phyloP scores from a whole-genome alignment of 1,140 invertebrate species.

The Phymorhynchus buccinoides region DNA sequence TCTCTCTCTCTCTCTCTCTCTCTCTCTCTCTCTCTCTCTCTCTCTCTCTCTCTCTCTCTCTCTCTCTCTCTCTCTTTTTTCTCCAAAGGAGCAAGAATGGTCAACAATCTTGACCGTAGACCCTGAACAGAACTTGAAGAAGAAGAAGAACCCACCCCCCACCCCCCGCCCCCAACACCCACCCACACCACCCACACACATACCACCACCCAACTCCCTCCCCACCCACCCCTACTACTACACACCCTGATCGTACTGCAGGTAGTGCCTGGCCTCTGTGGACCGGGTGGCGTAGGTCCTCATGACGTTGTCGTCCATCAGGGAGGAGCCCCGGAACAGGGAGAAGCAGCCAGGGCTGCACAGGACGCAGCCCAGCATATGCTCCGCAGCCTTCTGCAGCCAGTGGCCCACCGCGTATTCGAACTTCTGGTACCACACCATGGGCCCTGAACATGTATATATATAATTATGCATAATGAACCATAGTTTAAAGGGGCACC shows the following conservation, averaged over 20 bases:
- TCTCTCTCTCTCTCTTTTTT: background rate
- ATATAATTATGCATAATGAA: too few relatives aligned
- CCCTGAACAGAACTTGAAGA: too few relatives aligned
- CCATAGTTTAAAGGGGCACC: too few relatives aligned
- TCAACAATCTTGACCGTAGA: too few relatives aligned
- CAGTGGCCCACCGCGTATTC: slow-evolving; percentile 81
- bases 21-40: background rate
- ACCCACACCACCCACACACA: background rate
- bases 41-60: background rate
- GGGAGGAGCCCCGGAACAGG: slow-evolving; percentile 76
- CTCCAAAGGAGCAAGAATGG: background rate
- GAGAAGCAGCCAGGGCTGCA: slow-evolving; percentile 80
- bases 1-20: background rate
- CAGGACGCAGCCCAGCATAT: slow-evolving; percentile 79
- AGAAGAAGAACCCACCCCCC: background rate
- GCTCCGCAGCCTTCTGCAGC: slow-evolving; percentile 80
- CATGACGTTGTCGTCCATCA: slow-evolving; percentile 80
- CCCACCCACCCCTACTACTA: background rate
- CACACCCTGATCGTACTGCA: slow-evolving; percentile 79
- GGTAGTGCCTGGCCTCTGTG: slow-evolving; percentile 77
- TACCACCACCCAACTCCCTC: background rate
- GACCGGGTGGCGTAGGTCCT: slow-evolving; percentile 76
- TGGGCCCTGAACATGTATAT: slow-evolving; percentile 75
- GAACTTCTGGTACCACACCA: slow-evolving; percentile 80
- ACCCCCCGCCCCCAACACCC: background rate